These are phyloP conservation scores for Yponomeuta evonymella DNA, from an alignment of 2,888 invertebrate genomes.

Conservation along the genomic window DNA sequence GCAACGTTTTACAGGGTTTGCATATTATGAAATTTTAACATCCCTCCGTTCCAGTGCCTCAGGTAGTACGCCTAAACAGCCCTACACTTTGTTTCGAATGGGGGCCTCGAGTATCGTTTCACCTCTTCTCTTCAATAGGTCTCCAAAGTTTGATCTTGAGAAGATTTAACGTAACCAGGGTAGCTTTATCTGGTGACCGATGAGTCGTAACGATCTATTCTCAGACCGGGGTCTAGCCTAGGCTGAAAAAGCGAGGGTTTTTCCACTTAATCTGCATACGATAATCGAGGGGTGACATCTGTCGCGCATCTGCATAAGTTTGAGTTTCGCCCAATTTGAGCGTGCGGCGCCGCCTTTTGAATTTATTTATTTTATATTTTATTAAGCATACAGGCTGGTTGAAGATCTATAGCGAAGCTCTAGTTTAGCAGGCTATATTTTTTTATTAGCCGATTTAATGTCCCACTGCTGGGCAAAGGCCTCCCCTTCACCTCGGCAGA, in stretches of 20 bases:
- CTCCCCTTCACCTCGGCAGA: too few relatives aligned
- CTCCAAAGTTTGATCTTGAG: background rate
- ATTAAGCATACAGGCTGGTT: slow-evolving; percentile 30
- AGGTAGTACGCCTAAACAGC: background rate
- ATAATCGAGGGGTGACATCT: slow-evolving; percentile 68
- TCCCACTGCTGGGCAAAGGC: too few relatives aligned
- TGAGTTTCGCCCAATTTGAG: slow-evolving; percentile 63
- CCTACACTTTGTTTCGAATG: background rate
- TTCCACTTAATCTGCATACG: slow-evolving; percentile 66
- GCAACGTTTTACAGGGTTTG: background rate
- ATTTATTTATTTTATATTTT: slow-evolving; percentile 46
- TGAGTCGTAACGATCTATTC: slow-evolving; percentile 12
- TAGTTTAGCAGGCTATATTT: too few relatives aligned
- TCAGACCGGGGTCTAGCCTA: slow-evolving; percentile 41
- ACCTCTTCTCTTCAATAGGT: background rate
- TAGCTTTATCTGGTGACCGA: background rate
- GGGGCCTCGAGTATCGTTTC: background rate
- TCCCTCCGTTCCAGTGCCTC: background rate
- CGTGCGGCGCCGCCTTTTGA: slow-evolving; percentile 48
- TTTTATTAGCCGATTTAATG: too few relatives aligned
- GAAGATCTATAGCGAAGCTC: too few relatives aligned
- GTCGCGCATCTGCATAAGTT: slow-evolving; percentile 66
- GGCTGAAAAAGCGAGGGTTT: slow-evolving; percentile 39
- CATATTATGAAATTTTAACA: background rate
- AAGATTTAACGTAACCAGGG: background rate